Evolutionary conservation across 1,140 invertebrate species (phyloP), one percentile per base, ranked within the genome.

Genomic region (Aphelenchoides besseyi): DNA sequence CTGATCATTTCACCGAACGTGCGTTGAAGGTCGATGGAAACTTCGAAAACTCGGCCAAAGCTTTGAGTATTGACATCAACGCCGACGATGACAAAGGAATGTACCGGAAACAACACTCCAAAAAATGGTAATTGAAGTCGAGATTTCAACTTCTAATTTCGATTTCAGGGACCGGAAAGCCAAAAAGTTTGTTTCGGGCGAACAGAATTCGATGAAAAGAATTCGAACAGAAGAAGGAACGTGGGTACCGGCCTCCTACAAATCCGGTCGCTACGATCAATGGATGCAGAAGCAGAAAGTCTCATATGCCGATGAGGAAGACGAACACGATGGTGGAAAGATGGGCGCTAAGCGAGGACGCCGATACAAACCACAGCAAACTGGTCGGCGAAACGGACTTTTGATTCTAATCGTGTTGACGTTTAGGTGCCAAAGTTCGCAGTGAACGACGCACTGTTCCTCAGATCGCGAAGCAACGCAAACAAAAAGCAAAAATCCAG

Each of bases 171-270:
- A 95, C 87, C 88, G 91, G 12, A 94, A 94, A 84, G 90, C 91
- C 85, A 95, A 95, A 88, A 94, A 92, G 85, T 94, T 93, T 89
- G 89, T 95, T n/a, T 74, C 71, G 26, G 89, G 48, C 53, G 68
- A 86, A 85, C 87, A 90, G 82, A 82, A 86, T 0, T 89, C 89
- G 72, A 85, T 87, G 23, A 90, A 90, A 57, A 94, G 92, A 86
- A 95, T 98, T 74, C 90, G 90, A 74, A 97, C 95, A 1, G 95
- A 98, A 86, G 94, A 92, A 67, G 95, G 95, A 8, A 89, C 89
- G 0, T 92, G 92, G 90, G 94, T 98, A 77, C 90, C 93, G 1
- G 93, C 94, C 0, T 91, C 92, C 0, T 98, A 93, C 85, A 96
- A 96, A 86, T 91, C 91, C 59, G 90, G 94, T 73, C 87, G 91